phyloP scores from a whole-genome alignment of 2,113 vertebrate species.

The Mobula hypostoma region DNA sequence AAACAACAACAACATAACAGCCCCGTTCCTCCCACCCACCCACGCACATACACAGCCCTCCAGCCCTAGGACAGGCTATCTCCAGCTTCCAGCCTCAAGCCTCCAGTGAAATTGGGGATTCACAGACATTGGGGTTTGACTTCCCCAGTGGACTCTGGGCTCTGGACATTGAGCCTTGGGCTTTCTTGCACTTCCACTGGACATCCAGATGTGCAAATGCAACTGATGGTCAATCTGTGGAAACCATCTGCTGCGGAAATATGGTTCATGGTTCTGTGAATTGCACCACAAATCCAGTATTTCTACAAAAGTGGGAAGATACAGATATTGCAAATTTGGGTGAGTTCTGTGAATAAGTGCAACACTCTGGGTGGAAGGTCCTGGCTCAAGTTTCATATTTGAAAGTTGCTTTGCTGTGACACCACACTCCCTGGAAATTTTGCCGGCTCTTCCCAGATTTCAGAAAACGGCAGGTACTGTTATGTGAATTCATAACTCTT shows the following conservation, averaged over 20 bases:
- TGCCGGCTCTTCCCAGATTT: not conserved
- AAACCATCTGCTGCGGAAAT: not conserved
- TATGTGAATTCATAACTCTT: not conserved
- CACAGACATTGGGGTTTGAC: no score
- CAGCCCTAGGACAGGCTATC: no score
- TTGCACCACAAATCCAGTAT: not conserved
- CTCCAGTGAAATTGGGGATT: no score
- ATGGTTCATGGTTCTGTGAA: not conserved
- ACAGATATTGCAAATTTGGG: not conserved
- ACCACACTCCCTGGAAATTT: not conserved
- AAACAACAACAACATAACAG: no score
- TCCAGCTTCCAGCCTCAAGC: no score
- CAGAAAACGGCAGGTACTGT: not conserved
- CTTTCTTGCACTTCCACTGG: not conserved
- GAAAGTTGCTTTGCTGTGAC: not conserved
- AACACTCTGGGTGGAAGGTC: not conserved
- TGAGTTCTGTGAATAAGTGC: not conserved
- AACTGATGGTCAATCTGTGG: not conserved
- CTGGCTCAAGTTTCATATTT: not conserved
- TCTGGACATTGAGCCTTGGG: no score
- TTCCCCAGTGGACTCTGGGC: no score
- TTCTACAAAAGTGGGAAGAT: not conserved
- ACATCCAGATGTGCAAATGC: not conserved
- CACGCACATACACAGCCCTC: no score
- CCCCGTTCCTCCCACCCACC: no score